phyloP scores from a whole-genome alignment of 2,797 vertebrate genomes.

The Menidia menidia region DNA sequence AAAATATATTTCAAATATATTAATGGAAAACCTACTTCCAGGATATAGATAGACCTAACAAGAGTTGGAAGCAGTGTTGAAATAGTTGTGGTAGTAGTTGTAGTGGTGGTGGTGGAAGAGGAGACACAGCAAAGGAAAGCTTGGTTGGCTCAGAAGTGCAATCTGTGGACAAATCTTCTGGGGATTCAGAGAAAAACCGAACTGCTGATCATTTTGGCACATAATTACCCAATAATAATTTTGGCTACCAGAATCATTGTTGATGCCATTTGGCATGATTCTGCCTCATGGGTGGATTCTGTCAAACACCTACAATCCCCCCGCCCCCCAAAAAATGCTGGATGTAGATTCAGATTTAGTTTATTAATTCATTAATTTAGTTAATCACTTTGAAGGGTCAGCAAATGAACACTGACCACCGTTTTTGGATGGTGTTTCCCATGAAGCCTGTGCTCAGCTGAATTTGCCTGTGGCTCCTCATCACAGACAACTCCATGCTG shows the following conservation, averaged over 20 bases:
- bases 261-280: slow-evolving; percentile 21
- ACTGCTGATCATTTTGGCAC: slow-evolving; percentile 47
- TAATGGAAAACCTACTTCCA: slow-evolving; percentile 42
- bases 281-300: slow-evolving; percentile 9
- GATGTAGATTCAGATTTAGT: slow-evolving; percentile 15
- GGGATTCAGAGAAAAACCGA: slow-evolving; percentile 41
- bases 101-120: slow-evolving; percentile 37
- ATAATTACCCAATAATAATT: background rate
- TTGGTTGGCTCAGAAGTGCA: slow-evolving; percentile 54
- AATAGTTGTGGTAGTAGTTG: slow-evolving; percentile 27
- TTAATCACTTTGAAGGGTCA: background rate
- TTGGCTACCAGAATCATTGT: slow-evolving; percentile 15
- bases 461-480: slow-evolving; percentile 44
- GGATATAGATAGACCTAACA: slow-evolving; percentile 41
- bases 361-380: background rate
- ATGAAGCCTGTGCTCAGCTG: slow-evolving; percentile 8
- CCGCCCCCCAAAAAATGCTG: slow-evolving; percentile 10
- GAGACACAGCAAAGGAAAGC: slow-evolving; percentile 45
- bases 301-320: background rate
- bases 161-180: slow-evolving; percentile 60
- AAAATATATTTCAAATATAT: background rate
- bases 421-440: slow-evolving; percentile 5
- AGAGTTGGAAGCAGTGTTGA: slow-evolving; percentile 27
- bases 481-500: slow-evolving; percentile 53
- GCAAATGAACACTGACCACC: slow-evolving; percentile 8